Evolutionary conservation across 2,797 vertebrate species (phyloP).

Genomic region (Otus scops): DNA sequence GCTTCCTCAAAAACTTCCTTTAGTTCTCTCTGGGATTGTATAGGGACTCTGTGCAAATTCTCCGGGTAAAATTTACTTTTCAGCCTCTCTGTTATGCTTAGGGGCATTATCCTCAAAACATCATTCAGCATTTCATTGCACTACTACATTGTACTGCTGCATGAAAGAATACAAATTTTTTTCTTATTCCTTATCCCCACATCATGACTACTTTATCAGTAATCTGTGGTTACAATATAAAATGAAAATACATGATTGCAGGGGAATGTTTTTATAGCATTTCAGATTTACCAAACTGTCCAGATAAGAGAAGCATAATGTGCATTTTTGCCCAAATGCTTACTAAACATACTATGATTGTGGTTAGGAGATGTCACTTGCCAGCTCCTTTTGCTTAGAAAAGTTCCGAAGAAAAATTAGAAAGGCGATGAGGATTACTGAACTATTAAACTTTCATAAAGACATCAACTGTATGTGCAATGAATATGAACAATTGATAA

Average conservation of each 20-base stretch:
- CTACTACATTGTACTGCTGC: not conserved
- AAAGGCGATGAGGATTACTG: not conserved
- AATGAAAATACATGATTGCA: not conserved
- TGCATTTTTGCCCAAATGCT: not conserved
- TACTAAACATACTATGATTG: not conserved
- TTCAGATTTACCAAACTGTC: not conserved
- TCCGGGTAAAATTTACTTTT: not conserved
- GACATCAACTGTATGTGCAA: not conserved
- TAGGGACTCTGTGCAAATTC: not conserved
- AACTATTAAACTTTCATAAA: slow-evolving; percentile 23
- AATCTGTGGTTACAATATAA: slow-evolving; percentile 5
- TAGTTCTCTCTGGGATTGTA: not conserved
- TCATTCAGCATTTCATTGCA: slow-evolving; percentile 15
- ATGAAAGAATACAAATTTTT: not conserved
- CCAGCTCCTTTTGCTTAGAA: slow-evolving; percentile 6
- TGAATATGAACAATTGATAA: not conserved
- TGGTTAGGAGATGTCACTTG: not conserved
- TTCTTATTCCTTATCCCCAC: not conserved
- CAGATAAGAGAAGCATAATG: not conserved
- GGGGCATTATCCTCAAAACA: not conserved
- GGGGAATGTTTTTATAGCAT: not conserved
- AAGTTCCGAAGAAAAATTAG: not conserved
- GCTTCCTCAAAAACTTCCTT: not conserved
- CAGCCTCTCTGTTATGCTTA: not conserved
- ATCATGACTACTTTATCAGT: not conserved